Evolutionary conservation across 2,113 vertebrate genomes (phyloP).

Genomic region (Paradoxurus hermaphroditus): DNA sequence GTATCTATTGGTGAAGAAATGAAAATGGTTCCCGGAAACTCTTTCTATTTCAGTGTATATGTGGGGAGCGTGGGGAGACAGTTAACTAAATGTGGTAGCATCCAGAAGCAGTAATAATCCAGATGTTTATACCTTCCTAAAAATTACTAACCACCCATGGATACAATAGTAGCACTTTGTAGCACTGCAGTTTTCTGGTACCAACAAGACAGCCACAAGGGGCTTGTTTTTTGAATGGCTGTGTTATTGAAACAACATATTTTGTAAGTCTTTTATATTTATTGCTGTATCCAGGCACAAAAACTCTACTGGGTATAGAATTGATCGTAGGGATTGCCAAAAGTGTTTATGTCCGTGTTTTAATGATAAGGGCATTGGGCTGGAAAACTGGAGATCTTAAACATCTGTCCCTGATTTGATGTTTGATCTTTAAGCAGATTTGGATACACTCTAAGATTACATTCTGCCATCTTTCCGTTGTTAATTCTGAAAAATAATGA

Average conservation of each 20-base stretch:
- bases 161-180: not conserved
- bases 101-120: not conserved
- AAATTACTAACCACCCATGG: not conserved
- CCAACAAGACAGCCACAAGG: not conserved
- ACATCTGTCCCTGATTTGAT: not conserved
- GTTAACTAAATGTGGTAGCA: no score
- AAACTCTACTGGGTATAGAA: not conserved
- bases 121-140: not conserved
- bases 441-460: not conserved
- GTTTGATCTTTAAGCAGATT: not conserved
- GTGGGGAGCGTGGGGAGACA: not conserved
- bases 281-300: not conserved
- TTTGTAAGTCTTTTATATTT: conserved; percentile 22
- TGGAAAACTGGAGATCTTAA: not conserved
- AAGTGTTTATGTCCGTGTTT: not conserved
- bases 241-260: not conserved
- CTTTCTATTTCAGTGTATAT: not conserved
- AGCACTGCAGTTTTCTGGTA: not conserved
- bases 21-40: not conserved
- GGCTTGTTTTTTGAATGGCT: not conserved
- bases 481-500: conserved; percentile 14
- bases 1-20: not conserved
- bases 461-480: not conserved
- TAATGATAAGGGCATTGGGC: not conserved
- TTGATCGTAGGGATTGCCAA: not conserved